phyloP scores from a whole-genome alignment of 2,113 vertebrate genomes.

The Lepus europaeus region DNA sequence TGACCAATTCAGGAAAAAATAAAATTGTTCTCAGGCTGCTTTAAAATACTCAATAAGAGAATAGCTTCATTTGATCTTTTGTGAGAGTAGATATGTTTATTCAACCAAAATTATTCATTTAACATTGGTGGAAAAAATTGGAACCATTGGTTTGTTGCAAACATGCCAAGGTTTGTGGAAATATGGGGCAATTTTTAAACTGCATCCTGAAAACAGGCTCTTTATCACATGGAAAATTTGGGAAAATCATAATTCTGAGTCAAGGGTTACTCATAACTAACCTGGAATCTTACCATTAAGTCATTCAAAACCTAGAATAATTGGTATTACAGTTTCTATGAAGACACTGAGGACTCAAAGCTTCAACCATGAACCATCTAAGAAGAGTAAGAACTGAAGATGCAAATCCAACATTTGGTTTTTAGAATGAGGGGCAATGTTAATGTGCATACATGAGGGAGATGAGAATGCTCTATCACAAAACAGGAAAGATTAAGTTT shows the following conservation, averaged over 20 bases:
- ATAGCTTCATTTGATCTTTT: not conserved
- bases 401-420: constrained; percentile 29
- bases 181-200: constrained; percentile 1
- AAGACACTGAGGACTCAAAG: not conserved
- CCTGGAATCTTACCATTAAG: constrained; percentile 54
- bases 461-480: not conserved
- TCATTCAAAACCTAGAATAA: constrained; percentile 46
- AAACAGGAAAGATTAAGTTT: not conserved
- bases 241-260: constrained; percentile 50
- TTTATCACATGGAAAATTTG: not conserved
- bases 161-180: not conserved
- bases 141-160: not conserved
- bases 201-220: not conserved
- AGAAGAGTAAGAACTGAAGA: constrained; percentile 32
- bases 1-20: not conserved
- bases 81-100: not conserved
- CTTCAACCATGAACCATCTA: constrained; percentile 26
- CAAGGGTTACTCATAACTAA: constrained; percentile 21
- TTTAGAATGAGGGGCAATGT: constrained; percentile 61
- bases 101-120: not conserved
- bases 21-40: not conserved
- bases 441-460: not conserved
- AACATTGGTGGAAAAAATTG: not conserved
- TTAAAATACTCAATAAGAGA: not conserved
- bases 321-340: constrained; percentile 21